Evolutionary conservation across 2,888 invertebrate genomes (phyloP).

Genomic region (Chorisops tibialis): DNA sequence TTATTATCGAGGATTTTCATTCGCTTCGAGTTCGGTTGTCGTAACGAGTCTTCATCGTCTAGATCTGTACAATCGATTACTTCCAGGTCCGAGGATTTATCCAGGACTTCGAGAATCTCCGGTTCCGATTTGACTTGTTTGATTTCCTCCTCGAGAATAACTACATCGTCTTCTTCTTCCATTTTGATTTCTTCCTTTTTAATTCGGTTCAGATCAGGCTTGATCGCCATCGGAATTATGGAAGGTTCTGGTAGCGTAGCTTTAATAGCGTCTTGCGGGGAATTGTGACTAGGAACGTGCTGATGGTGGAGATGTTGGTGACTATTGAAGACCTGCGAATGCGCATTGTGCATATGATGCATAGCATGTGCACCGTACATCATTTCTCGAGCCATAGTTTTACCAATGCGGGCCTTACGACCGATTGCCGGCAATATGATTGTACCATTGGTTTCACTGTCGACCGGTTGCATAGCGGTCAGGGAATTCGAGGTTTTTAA

Average conservation of each 20-base stretch:
- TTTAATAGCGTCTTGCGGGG: constrained; percentile 17
- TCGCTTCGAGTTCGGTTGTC: constrained; percentile 37
- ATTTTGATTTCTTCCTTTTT: constrained; percentile 51
- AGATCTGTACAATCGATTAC: background rate
- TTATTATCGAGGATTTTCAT: constrained; percentile 46
- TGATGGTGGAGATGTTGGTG: constrained; percentile 25
- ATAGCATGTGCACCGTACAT: constrained; percentile 42
- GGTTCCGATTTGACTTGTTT: constrained; percentile 47
- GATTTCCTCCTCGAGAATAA: constrained; percentile 36
- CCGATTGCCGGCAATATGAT: constrained; percentile 36
- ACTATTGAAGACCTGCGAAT: constrained; percentile 29
- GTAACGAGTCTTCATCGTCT: background rate
- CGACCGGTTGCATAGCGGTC: background rate
- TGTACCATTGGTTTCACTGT: background rate
- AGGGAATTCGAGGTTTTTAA: background rate
- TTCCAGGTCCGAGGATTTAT: constrained; percentile 25
- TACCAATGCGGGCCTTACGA: constrained; percentile 59
- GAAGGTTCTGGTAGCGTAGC: constrained; percentile 26
- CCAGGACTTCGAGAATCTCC: constrained; percentile 35
- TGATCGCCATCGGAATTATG: constrained; percentile 4
- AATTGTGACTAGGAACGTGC: constrained; percentile 32
- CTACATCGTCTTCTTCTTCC: constrained; percentile 42
- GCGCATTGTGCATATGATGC: constrained; percentile 33
- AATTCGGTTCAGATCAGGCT: constrained; percentile 37
- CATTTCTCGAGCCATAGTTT: constrained; percentile 65